Base-by-base conservation (phyloP, 2,113 vertebrate species). In the Trochalopteron elliotii region DNA sequence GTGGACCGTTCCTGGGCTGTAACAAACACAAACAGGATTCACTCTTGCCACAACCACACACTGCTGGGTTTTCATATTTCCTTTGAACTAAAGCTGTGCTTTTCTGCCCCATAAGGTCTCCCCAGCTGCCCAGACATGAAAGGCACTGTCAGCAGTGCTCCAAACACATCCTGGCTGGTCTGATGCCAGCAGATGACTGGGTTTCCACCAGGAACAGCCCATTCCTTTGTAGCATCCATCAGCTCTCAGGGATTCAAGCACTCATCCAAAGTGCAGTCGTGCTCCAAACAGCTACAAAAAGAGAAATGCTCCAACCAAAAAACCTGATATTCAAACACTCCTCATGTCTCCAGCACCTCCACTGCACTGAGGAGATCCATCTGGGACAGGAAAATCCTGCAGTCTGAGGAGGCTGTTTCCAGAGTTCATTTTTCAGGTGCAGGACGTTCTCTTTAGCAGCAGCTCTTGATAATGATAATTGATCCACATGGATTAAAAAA, bases 401-500 rank as follows among this genome's bases (percentile, higher is more conserved):
- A 83, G 16, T 3, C 28, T 44, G 61, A 90, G 52, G 19, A 77
- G 23, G 42, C 18, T 72, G 19, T 31, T 88, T 44, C 52, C 70
- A 67, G 9, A 15, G 9, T 7, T 63, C 37, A 31, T 90, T 91
- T 77, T 83, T 85, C 57, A 91, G 37, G 39, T 61, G 50, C 12
- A 3, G 76, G 74, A 93, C 8, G 7, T 84, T 95, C 55, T 56
- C 64, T 83, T 74, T n/a, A 71, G 44, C 22, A 88, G 59, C 55
- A 80, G 49, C 30, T 86, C 88, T 64, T 37, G 30, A 49, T 87
- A 87, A 89, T 30, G 57, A 57, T 71, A 92, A 94, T 83, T 88
- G 71, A 95, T 84, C 90, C 61, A 88, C 56, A 81, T 56, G 83
- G 90, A 95, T 63, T 88, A 75, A 93, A 50, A 39, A 60, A 27